A percentile compares a stretch with the other conserved stretches of the same genome.
Conservation (phyloP, 2,113 vertebrate genomes). For the Henicopernis longicauda region DNA sequence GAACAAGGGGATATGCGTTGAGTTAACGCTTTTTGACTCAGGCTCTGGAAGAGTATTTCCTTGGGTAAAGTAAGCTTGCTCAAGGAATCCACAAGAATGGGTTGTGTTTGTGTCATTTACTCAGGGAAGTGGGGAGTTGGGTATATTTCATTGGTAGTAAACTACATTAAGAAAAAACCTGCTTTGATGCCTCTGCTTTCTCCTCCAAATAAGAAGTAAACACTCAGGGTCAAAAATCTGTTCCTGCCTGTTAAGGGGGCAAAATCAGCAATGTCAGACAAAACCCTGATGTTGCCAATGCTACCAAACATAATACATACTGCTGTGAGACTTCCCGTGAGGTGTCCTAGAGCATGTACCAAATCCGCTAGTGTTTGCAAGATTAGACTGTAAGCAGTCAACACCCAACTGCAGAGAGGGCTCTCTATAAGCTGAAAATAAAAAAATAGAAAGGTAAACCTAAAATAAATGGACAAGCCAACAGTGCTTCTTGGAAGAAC, state of each 20-base stretch:
- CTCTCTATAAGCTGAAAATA: background rate
- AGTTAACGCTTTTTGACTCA: background rate
- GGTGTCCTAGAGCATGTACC: background rate
- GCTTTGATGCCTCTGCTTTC: background rate
- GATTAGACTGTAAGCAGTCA: background rate
- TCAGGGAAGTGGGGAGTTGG: background rate
- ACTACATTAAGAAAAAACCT: background rate
- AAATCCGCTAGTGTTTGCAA: background rate
- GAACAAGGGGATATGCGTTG: accelerated
- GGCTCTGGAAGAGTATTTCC: background rate
- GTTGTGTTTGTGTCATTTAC: background rate
- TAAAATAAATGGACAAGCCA: background rate
- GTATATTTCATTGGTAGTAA: background rate
- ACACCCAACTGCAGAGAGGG: background rate
- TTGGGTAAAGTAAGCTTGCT: background rate
- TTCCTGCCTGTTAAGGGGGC: background rate
- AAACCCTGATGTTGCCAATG: background rate
- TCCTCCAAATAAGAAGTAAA: background rate
- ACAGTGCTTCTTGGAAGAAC: background rate
- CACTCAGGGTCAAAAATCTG: background rate
- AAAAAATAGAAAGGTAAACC: background rate
- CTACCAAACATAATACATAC: background rate
- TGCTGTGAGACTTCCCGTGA: background rate
- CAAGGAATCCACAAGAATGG: background rate
- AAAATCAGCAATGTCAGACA: background rate